Evolutionary conservation across 2,888 invertebrate species (phyloP), one percentile per base, ranked within the genome.

Genomic region (Siphonodentalium dalli): DNA sequence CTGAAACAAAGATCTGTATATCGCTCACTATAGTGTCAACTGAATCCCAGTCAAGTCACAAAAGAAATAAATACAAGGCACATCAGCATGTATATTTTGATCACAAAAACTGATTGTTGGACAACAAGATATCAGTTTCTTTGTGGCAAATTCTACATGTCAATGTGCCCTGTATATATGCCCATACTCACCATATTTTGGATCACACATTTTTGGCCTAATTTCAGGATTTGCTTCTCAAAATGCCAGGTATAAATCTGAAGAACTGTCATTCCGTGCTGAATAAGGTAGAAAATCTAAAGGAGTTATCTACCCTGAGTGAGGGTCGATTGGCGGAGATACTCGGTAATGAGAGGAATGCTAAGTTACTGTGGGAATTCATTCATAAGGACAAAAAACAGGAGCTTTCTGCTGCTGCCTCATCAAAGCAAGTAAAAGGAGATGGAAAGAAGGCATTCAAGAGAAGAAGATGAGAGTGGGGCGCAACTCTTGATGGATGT

Each of bases 191-290:
- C 13, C 37, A 7, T 8, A 24, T 18, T 2, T 23, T 3, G 24
- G 11, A 9, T 6, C 4, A 18, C 21, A 37, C n/a, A 1, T 37
- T 24, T 23, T 37, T 37, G 37, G 37, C 13, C 24, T 15, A 37
- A 3, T 55, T 56, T 15, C 67, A 81, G 77, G 91, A 92, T 80
- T 89, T 93, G 72, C 83, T 93, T n/a, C 84, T 88, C 23, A 92
- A 91, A 78, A 84, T 96, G 71, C 95, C 96, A 0, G 96, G 96
- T 8, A 87, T 96, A 5, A 90, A 88, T 60, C 88, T 91, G 0
- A 93, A 92, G 81, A 97, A 96, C 82, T 87, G 93, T 5, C 86
- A 88, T 47, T 75, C 84, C 13, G 83, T 97, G 49, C 85, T 97
- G 84, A 89, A 90, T 65, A 87, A 88, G 72, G 90, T 89, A 3